Percentiles rank a stretch among this genome's conserved stretches.
Conservation (phyloP, 2,888 invertebrate species). For the Orgyia antiqua region DNA sequence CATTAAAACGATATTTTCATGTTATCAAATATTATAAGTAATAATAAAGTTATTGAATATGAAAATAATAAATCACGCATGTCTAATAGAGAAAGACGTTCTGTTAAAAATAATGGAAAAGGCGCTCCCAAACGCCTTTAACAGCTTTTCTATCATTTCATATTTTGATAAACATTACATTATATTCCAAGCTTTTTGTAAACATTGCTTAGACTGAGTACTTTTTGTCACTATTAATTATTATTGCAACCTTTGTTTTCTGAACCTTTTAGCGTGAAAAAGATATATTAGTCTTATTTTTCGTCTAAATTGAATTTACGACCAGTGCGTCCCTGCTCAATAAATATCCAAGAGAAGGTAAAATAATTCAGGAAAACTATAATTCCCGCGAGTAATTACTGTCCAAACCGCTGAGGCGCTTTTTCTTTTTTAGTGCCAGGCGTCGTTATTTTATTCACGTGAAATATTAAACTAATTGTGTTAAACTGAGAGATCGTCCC, state of each 20-base stretch:
- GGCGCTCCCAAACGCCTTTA: slow-evolving; percentile 3
- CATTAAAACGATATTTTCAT: no score
- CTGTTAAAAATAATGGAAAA: slow-evolving; percentile 3
- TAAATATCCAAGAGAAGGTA: slow-evolving; percentile 1
- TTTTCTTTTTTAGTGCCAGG: slow-evolving; percentile 9
- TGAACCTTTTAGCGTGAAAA: not conserved
- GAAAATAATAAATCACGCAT: no score
- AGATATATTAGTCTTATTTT: no score
- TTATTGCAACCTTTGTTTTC: not conserved
- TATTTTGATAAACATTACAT: not conserved
- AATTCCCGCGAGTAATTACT: slow-evolving; percentile 23
- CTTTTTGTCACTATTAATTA: slow-evolving; percentile 1
- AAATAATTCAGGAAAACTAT: no score
- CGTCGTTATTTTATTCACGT: no score
- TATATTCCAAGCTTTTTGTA: slow-evolving; percentile 1
- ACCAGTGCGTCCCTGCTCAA: no score
- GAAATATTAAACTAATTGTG: no score
- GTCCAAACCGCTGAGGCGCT: slow-evolving; percentile 15
- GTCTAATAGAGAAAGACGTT: not conserved
- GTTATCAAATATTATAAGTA: no score
- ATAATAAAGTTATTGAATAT: no score
- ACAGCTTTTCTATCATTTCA: slow-evolving; percentile 10
- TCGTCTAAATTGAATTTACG: no score
- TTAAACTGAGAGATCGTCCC: no score
- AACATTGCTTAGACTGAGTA: not conserved